These are phyloP conservation scores for Spea hammondii DNA, from an alignment of 2,797 vertebrate species.

Conservation along the genomic window DNA sequence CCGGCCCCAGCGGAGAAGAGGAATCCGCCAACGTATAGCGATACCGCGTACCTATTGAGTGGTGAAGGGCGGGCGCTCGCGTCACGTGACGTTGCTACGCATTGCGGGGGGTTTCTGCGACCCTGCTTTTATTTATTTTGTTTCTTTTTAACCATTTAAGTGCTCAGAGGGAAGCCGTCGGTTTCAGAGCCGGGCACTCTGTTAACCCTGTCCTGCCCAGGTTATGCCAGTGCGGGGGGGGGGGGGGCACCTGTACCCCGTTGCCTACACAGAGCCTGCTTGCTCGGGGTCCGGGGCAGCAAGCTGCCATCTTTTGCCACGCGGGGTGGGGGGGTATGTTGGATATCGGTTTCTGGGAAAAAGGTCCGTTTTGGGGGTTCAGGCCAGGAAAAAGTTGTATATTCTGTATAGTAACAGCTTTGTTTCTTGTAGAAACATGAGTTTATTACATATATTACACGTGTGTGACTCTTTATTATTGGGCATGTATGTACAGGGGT, in stretches of 20 bases:
- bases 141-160: too few species aligned
- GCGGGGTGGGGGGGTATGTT: background rate
- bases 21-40: background rate
- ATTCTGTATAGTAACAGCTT: constrained; percentile 52
- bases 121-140: background rate
- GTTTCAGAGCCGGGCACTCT: background rate
- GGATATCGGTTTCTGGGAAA: background rate
- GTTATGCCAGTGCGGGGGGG: too few species aligned
- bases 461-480: constrained; percentile 18
- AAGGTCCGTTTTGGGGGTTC: constrained; percentile 7
- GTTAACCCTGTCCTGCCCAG: background rate
- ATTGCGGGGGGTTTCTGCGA: too few species aligned
- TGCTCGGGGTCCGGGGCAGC: background rate
- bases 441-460: constrained; percentile 44
- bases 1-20: too few species aligned
- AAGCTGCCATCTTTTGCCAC: constrained; percentile 5
- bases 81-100: too few species aligned
- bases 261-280: background rate
- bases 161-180: too few species aligned
- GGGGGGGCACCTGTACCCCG: too few species aligned
- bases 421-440: constrained; percentile 53
- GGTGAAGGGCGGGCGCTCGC: background rate
- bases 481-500: constrained; percentile 48
- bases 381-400: constrained; percentile 41
- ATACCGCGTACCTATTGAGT: background rate